Evolutionary conservation across 2,888 invertebrate species (phyloP).

Genomic region (Pseudococcus viburni): DNA sequence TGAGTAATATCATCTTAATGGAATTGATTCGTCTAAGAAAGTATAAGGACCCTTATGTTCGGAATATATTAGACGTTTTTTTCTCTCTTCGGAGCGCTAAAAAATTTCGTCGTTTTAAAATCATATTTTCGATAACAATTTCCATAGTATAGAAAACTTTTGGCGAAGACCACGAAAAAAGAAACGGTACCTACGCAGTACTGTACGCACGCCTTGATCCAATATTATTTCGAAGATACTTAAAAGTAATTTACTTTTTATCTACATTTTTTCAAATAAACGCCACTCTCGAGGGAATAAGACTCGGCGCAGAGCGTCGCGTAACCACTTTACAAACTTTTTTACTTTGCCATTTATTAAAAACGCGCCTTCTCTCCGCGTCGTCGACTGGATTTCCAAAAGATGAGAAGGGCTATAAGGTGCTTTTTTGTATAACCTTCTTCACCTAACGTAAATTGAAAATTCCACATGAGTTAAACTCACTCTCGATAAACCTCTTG

Average conservation of each 20-base stretch:
- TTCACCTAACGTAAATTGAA: conserved; percentile 39
- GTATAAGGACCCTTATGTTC: too few species aligned
- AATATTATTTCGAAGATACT: conserved; percentile 56
- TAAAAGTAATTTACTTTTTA: conserved; percentile 63
- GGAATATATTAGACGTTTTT: too few species aligned
- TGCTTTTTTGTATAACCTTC: not conserved
- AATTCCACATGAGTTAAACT: conserved; percentile 45
- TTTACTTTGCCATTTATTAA: conserved; percentile 38
- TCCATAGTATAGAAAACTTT: not conserved
- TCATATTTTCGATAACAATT: conserved; percentile 36
- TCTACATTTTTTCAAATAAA: conserved; percentile 61
- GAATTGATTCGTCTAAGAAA: too few species aligned
- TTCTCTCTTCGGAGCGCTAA: not conserved
- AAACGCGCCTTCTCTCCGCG: not conserved
- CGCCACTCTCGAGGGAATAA: conserved; percentile 36
- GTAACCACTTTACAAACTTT: conserved; percentile 47
- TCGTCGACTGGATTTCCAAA: conserved; percentile 24
- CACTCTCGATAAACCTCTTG: not conserved
- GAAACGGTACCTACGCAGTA: not conserved
- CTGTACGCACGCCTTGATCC: conserved; percentile 1
- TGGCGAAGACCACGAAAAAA: not conserved
- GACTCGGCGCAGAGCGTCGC: conserved; percentile 19
- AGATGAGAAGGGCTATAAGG: not conserved
- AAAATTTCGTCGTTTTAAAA: conserved; percentile 4
- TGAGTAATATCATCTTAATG: too few species aligned